Evolutionary conservation across 1,140 invertebrate species (phyloP), one percentile per base, ranked within the genome.

Genomic region (Chelonus insularis): DNA sequence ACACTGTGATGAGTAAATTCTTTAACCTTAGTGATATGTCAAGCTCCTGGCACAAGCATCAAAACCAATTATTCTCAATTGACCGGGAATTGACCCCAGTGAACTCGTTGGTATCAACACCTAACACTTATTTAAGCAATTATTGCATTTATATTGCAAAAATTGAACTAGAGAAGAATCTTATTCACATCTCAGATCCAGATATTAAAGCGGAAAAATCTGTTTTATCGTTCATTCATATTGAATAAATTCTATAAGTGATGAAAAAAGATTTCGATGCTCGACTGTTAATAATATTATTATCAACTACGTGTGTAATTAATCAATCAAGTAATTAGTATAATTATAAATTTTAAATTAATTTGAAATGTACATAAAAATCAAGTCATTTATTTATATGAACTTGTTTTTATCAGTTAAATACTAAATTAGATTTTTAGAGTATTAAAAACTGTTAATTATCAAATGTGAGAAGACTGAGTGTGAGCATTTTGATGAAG

Each of bases 51-150:
- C 50, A 47, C 39, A 52, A 45, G 14, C 20, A 50, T 41, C 45
- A 20, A 58, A 29, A 41, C 18, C 47, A 60, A 60, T 60, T 52
- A 60, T 60, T 34, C 48, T 51, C 45, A 52, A 60, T 60, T 60
- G 58, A 60, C 58, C 50, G 50, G 37, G 36, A 60, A 60, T 60
- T 60, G 58, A 60, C 58, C 58, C 50, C 37, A 41, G 32, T 45
- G 50, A 60, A 59, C 57, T 51, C 57, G 20, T 32, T 48, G 29
- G 29, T 58, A 58, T 48, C 41, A 32, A 16, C n/a, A 37, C 29
- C n/a, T 21, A 12, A 43, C 55, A 52, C 16, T 37, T 37, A 20
- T 52, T 60, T 11, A 36, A 54, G 32, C n/a, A 14, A 52, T 60
- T 54, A 52, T 52, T 45, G 58, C 58, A 58, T 58, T 58, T 50